These are phyloP conservation scores for Zeugodacus cucurbitae DNA, from an alignment of 1,140 invertebrate genomes.

Conservation along the genomic window DNA sequence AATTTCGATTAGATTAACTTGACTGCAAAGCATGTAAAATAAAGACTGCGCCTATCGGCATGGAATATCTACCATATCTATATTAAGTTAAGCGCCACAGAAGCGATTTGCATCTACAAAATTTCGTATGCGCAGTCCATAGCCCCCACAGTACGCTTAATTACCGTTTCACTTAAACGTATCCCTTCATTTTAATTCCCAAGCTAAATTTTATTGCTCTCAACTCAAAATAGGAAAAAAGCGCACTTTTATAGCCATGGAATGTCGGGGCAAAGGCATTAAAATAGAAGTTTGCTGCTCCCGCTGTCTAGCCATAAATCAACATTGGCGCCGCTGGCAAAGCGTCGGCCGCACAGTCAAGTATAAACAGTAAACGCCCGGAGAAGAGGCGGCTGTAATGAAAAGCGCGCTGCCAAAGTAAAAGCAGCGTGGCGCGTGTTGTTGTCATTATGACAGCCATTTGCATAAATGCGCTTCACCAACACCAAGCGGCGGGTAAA, in stretches of 20 bases:
- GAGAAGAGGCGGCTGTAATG: background rate
- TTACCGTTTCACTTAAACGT: background rate
- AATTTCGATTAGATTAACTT: no score
- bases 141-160: background rate
- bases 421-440: background rate
- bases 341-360: background rate
- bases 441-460: conserved; percentile 29
- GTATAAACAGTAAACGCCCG: background rate
- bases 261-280: background rate
- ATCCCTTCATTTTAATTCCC: background rate
- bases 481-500: background rate
- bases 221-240: background rate
- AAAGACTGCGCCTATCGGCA: no score
- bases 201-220: background rate
- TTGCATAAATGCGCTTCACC: background rate
- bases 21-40: no score
- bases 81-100: background rate
- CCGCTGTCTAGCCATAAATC: conserved; percentile 12
- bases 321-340: conserved; percentile 19
- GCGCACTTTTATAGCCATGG: conserved; percentile 19
- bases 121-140: background rate
- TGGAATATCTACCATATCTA: no score
- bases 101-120: background rate
- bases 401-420: background rate
- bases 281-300: background rate